Percentiles rank a stretch among this genome's conserved stretches.
Evolutionary conservation across 2,113 vertebrate species (phyloP).

Genomic region (Sinosuthora webbiana): DNA sequence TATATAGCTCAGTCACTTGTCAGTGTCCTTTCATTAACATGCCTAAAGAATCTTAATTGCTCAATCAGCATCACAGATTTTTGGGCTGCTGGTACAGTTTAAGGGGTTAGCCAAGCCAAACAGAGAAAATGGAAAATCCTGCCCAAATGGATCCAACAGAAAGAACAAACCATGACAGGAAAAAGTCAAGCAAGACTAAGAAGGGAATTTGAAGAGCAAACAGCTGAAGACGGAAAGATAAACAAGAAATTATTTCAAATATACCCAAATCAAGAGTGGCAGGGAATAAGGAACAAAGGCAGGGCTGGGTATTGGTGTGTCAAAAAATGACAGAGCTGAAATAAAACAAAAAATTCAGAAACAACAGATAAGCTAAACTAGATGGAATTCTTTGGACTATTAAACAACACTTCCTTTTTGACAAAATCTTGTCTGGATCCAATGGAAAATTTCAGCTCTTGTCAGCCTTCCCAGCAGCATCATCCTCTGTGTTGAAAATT

Average conservation of each 20-base stretch:
- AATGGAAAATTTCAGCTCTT: not conserved
- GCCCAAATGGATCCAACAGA: not conserved
- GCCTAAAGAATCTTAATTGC: slow-evolving; percentile 54
- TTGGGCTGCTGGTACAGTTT: not conserved
- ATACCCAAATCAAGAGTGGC: not conserved
- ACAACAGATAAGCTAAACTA: not conserved
- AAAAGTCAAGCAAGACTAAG: slow-evolving; percentile 1
- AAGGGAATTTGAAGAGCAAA: slow-evolving; percentile 18
- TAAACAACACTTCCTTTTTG: not conserved
- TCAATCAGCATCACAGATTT: slow-evolving; percentile 36
- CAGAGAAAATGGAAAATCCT: slow-evolving; percentile 27
- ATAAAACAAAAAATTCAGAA: not conserved
- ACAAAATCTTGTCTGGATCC: not conserved
- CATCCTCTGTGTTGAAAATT: not conserved
- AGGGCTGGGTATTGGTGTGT: not conserved
- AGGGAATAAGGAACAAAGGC: not conserved
- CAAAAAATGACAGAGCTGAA: not conserved
- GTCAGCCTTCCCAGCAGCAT: not conserved
- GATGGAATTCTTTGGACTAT: not conserved
- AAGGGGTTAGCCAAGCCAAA: slow-evolving; percentile 56
- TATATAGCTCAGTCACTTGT: slow-evolving; percentile 48
- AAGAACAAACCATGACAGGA: not conserved
- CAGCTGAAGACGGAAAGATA: not conserved
- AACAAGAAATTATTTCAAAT: not conserved
- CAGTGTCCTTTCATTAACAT: slow-evolving; percentile 46